These are phyloP conservation scores for Nephrotoma guestfalica DNA, from an alignment of 2,888 invertebrate species.

Conservation along the genomic window DNA sequence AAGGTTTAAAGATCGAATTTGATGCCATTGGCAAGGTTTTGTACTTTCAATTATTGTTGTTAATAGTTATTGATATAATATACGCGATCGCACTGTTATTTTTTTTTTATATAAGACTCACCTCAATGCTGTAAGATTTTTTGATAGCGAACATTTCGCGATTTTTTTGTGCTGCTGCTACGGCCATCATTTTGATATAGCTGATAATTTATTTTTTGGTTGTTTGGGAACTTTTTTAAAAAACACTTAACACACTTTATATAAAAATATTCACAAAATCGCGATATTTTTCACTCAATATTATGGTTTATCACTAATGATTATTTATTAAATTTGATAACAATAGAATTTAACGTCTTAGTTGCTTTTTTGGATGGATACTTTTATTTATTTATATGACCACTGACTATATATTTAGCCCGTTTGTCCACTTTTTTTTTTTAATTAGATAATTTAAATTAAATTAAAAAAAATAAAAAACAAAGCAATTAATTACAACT, in stretches of 20 bases:
- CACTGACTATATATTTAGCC: slow-evolving; percentile 40
- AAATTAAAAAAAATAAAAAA: slow-evolving; percentile 13
- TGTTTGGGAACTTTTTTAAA: slow-evolving; percentile 7
- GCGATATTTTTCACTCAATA: background rate
- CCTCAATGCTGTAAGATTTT: slow-evolving; percentile 95
- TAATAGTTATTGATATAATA: background rate
- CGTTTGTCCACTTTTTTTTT: slow-evolving; percentile 33
- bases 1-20: slow-evolving; percentile 1
- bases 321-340: background rate
- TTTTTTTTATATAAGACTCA: slow-evolving; percentile 36
- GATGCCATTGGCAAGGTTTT: slow-evolving; percentile 4
- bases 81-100: background rate
- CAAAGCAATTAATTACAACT: slow-evolving; percentile 4
- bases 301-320: background rate
- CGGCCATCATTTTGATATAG: slow-evolving; percentile 53
- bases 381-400: slow-evolving; percentile 23
- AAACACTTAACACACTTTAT: slow-evolving; percentile 1
- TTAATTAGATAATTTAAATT: slow-evolving; percentile 25
- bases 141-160: slow-evolving; percentile 94
- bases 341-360: slow-evolving; percentile 2
- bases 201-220: background rate
- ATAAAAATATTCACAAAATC: background rate
- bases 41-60: background rate
- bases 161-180: slow-evolving; percentile 85
- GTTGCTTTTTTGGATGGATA: background rate